Conservation (phyloP, 1,140 invertebrate species). For the Phenacoccus solenopsis region DNA sequence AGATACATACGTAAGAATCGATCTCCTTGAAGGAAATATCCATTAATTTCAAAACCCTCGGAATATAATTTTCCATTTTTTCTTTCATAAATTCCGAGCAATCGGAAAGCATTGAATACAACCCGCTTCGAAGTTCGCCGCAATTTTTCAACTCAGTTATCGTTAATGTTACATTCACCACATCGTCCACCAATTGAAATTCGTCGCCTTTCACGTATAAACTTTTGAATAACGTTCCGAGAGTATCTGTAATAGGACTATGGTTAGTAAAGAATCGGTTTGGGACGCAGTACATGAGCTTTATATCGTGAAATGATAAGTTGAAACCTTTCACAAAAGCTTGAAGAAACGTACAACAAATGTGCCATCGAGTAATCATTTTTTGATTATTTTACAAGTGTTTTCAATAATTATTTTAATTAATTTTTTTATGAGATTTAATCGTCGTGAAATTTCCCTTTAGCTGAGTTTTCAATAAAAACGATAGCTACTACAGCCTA, state of each 20-base stretch:
- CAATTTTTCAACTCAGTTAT: neutral
- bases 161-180: neutral
- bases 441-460: no score
- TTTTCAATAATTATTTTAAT: no score
- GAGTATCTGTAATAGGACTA: neutral
- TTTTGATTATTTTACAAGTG: no score
- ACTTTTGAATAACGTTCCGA: neutral
- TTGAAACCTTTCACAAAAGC: no score
- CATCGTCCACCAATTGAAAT: neutral
- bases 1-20: neutral
- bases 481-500: no score
- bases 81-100: conserved; percentile 12
- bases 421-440: no score
- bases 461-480: no score
- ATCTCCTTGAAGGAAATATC: neutral
- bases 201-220: conserved; percentile 7
- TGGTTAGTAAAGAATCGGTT: neutral
- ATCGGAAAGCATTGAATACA: conserved; percentile 8
- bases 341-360: no score
- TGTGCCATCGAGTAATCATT: neutral
- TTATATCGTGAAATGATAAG: no score
- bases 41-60: neutral
- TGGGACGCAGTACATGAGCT: no score
- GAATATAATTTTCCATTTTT: neutral
- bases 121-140: neutral